These are phyloP conservation scores for Lepidochrysops patricia DNA, from an alignment of 2,888 invertebrate genomes.

Conservation along the genomic window DNA sequence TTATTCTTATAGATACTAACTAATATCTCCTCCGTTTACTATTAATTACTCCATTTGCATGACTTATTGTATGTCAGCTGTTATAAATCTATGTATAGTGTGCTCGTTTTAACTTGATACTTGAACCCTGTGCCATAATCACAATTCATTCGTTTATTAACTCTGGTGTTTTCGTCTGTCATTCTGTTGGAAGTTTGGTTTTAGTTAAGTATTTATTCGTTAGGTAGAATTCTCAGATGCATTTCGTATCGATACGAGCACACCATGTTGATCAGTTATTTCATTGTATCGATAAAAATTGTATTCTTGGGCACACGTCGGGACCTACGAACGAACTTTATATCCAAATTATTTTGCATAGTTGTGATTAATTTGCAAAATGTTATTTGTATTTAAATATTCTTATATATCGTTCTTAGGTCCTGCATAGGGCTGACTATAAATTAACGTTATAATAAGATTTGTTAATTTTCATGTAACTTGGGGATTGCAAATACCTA, in stretches of 20 bases:
- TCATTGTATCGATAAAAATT: constrained; percentile 11
- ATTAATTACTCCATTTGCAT: neutral
- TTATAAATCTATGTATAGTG: neutral
- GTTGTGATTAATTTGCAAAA: neutral
- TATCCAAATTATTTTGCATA: neutral
- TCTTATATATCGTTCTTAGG: neutral
- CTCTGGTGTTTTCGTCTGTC: neutral
- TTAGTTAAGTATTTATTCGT: constrained; percentile 23
- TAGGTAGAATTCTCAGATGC: constrained; percentile 11
- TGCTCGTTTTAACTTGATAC: neutral
- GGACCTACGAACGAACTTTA: neutral
- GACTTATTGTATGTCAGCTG: constrained; percentile 9
- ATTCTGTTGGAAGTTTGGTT: constrained; percentile 6
- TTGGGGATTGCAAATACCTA: no score
- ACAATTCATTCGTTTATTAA: constrained; percentile 18
- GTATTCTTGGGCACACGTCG: neutral
- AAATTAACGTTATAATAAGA: neutral
- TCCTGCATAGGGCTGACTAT: constrained; percentile 1
- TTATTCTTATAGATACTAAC: constrained; percentile 23
- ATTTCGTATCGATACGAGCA: constrained; percentile 9
- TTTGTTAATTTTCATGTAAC: neutral
- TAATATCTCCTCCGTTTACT: neutral
- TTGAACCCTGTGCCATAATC: constrained; percentile 25
- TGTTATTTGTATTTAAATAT: neutral
- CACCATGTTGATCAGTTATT: neutral